Base-by-base conservation (phyloP, 2,888 invertebrate species). In the Acrobasis consociella region DNA sequence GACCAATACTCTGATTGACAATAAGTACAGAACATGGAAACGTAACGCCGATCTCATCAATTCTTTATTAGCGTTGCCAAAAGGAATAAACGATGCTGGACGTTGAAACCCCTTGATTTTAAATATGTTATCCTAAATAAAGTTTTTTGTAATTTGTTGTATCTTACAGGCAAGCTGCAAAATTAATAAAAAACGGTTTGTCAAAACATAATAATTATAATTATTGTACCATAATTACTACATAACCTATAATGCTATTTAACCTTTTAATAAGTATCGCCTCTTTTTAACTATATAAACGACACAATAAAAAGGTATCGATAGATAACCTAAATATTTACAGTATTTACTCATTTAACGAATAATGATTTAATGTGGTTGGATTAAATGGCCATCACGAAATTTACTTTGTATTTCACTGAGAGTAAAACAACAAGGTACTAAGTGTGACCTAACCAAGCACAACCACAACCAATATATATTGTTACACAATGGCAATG, bases 1-100 rank as follows among this genome's bases (percentile, higher is more conserved):
- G 70, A 81, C 77, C 0, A 80, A 85, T 63, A 72, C 81, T 1
- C 68, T 76, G n/a, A 69, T 80, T 55, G 76, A 85, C 65, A 84
- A 80, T 1, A 83, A 83, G 67, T 86, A 80, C 67, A 81, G 78
- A 65, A 79, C 88, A 51, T 91, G 93, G 67, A 96, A 96, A 74
- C 90, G 96, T 7, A 96, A 96, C 74, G 95, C 95, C 0, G 96
- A 96, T 75, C 85, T 95, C 9, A 96, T 95, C 71, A 96, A 95
- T 79, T 95, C 96, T 0, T 89, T 97, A n/a, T 86, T 96, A 49
- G 94, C 95, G n/a, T 82, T 96, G 58, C 96, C 96, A 9, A 95
- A 95, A 76, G 95, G 94, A 66, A 94, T 96, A 94, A 94, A 95
- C 73, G 95, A 95, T 63, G 96, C 95, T 51, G 96, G 96, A 60